Evolutionary conservation across 2,888 invertebrate species (phyloP), one percentile per base, ranked within the genome.

Genomic region (Drosophila gaucha): DNA sequence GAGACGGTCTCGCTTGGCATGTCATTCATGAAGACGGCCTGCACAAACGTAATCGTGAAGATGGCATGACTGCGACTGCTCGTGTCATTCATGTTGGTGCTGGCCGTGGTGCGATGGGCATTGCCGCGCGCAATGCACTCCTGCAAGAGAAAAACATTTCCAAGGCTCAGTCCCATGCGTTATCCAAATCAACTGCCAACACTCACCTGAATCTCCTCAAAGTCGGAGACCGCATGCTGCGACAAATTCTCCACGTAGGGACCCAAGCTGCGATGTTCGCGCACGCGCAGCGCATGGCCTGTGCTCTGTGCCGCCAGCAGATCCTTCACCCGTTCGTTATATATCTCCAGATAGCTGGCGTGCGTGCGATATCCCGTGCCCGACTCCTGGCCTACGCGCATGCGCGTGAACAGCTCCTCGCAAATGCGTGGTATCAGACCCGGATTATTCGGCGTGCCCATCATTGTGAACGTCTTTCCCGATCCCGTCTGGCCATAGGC

Each of bases 401-500:
- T 97, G 38, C 96, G 94, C 18, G 95, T 94, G 92, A 97, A 97
- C 56, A 97, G 92, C 74, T 95, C 95, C 78, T 96, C 95, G 89
- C 97, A 97, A 82, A 97, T 97, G 63, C 97, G 93, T 0, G 97
- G 97, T 89, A 97, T 97, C 33, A 97, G 92, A 2, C 97, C 97
- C 89, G 95, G 96, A 91, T 94, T 94, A 76, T 95, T 96, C 94
- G 95, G 91, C 3, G 90, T 90, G 4, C 97, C 97, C 97, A 97
- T 97, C 97, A 97, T 97, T 31, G 97, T 97, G 90, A 96, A 97
- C 0, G 97, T 97, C 92, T 97, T 97, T 55, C 97, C 97, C 91
- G 96, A 96, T 73, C 97, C 97, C 3, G 97, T 97, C 93, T 97
- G 97, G 18, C 97, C 97, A 91, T 97, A 97, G 39, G 97, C 97